A percentile compares a stretch with the other conserved stretches of the same genome.
phyloP scores from a whole-genome alignment of 2,888 invertebrate species.

The Chironomus tentans region DNA sequence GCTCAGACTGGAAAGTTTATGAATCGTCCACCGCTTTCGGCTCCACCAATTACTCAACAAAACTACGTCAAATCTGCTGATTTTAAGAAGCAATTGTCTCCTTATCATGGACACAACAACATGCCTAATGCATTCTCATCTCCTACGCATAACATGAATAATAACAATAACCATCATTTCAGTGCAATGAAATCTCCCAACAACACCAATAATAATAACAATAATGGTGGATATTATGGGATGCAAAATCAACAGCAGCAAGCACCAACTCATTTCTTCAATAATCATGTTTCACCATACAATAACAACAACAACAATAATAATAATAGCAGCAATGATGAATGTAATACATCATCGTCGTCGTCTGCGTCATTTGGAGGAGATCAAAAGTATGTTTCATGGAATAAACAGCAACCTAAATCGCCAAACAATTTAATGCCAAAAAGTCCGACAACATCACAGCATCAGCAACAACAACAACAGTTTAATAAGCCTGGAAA shows the following conservation, averaged over 20 bases:
- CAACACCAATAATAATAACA: not conserved
- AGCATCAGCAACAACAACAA: no score
- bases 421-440: not conserved
- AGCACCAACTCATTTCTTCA: not conserved
- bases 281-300: not conserved
- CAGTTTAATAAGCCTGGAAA: not conserved
- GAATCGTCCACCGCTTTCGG: conserved; percentile 13
- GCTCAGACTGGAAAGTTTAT: not conserved
- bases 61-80: not conserved
- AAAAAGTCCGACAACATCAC: not conserved
- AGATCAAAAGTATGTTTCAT: not conserved
- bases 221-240: not conserved
- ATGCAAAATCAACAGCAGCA: not conserved
- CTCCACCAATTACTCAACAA: conserved; percentile 4
- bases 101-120: not conserved
- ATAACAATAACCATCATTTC: not conserved
- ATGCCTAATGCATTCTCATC: no score
- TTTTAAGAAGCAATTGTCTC: conserved; percentile 9
- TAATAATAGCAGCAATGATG: not conserved
- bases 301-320: not conserved
- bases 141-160: not conserved
- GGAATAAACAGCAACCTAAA: not conserved
- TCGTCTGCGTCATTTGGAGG: not conserved
- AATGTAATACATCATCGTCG: not conserved
- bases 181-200: not conserved